Base-by-base conservation (phyloP, 2,113 vertebrate species). In the Toxotes jaculatrix region DNA sequence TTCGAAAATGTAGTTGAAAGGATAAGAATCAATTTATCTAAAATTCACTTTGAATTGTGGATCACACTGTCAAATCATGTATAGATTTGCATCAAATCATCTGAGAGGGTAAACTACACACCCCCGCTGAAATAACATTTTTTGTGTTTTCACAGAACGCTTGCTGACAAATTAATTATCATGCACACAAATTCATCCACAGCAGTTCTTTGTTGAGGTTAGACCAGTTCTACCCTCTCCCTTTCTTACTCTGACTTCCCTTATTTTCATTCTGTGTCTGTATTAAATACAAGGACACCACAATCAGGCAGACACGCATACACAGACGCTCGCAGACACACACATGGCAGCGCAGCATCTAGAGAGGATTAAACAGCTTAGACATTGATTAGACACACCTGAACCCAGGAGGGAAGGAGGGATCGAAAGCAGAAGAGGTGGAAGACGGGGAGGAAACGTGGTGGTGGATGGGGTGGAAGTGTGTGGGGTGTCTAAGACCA, bases 321-420 rank as follows among this genome's bases (percentile, higher is more conserved):
- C 63, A 45, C 77, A 59, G 9, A 45, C 6, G 14, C 57, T 61
- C 7, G 16, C 68, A 83, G 47, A 67, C 70, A 69, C 75, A 85
- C n/a, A 76, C 60, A 60, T 68, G 5, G 47, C 51, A 63, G 59
- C 38, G 4, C 76, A 49, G 77, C 84, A 82, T 80, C 78, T 53
- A 89, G 65, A 77, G 67, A 83, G 83, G 85, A 89, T 90, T 89
- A 80, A 87, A 86, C 74, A 85, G 86, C 84, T 90, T 80, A 85
- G 84, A 88, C 87, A 93, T 86, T 85, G 86, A 93, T 92, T 89
- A 85, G 84, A 81, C 80, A 89, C 86, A 91, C 86, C 86, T 90
- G 84, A 86, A 86, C 78, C 77, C 74, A 77, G 61, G 66, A 83
- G 84, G 74, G 59, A 88, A 57, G 62, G 74, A 80, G 59, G 74